phyloP scores from a whole-genome alignment of 2,113 vertebrate species.

The Cyanoderma ruficeps region DNA sequence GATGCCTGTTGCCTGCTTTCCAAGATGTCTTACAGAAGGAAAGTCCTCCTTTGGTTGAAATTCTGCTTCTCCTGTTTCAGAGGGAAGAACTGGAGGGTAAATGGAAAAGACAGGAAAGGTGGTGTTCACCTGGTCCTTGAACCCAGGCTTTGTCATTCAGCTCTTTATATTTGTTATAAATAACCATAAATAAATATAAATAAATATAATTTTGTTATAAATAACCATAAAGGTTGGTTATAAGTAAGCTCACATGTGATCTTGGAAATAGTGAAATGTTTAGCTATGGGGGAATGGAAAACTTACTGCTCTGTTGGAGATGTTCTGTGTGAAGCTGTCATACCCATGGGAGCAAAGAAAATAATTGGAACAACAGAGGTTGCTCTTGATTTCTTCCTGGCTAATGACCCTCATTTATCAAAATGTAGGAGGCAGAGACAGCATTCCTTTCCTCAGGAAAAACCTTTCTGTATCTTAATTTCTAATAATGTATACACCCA shows the following conservation, averaged over 20 bases:
- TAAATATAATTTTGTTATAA: background rate
- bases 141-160: background rate
- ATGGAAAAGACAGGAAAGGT: background rate
- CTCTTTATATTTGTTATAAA: background rate
- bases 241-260: background rate
- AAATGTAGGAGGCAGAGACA: background rate
- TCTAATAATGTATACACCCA: background rate
- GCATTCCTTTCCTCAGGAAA: background rate
- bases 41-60: background rate
- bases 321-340: background rate
- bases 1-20: background rate
- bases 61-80: background rate
- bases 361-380: background rate
- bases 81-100: background rate
- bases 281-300: background rate
- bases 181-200: background rate
- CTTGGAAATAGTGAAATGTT: background rate
- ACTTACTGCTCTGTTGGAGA: background rate
- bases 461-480: background rate
- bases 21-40: background rate
- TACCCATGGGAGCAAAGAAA: background rate
- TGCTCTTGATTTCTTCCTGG: background rate
- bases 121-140: background rate
- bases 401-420: conserved; percentile 26
- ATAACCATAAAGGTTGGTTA: background rate